Conservation (phyloP, 2,797 vertebrate species). For the Rhadinocentrus ornatus region DNA sequence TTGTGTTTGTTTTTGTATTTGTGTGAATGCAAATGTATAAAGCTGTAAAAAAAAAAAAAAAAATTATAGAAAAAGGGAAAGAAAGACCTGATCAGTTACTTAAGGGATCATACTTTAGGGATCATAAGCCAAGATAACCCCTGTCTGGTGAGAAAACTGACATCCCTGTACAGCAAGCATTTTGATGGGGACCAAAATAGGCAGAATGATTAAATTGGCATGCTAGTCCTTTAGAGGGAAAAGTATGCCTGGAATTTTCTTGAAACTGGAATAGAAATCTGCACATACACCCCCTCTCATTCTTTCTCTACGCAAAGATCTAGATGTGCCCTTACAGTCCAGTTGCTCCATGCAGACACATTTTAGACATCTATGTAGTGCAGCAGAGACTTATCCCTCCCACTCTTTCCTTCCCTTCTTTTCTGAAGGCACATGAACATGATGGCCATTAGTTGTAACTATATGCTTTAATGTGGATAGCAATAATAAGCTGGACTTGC, state of each 20-base stretch:
- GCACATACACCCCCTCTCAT: slow-evolving; percentile 12
- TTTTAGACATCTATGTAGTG: slow-evolving; percentile 33
- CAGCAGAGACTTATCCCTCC: slow-evolving; percentile 16
- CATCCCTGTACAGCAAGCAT: slow-evolving; percentile 22
- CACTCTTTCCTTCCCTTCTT: slow-evolving; percentile 9
- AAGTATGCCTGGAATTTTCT: slow-evolving; percentile 61
- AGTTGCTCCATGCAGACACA: slow-evolving; percentile 19
- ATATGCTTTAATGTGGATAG: neutral
- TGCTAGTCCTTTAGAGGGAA: slow-evolving; percentile 61
- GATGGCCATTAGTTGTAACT: neutral
- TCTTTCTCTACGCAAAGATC: slow-evolving; percentile 19
- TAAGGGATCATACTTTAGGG: slow-evolving; percentile 11
- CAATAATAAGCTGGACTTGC: neutral
- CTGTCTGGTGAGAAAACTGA: slow-evolving; percentile 25
- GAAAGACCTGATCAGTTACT: slow-evolving; percentile 25
- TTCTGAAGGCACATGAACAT: slow-evolving; percentile 21
- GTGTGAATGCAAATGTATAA: neutral
- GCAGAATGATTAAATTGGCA: slow-evolving; percentile 49
- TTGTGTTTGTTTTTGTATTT: neutral
- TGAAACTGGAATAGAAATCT: slow-evolving; percentile 44
- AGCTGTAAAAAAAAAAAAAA: too few species aligned
- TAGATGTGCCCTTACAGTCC: slow-evolving; percentile 12
- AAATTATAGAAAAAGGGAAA: slow-evolving; percentile 11
- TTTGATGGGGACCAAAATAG: slow-evolving; percentile 62
- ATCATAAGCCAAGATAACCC: slow-evolving; percentile 7